A percentile compares a stretch with the other conserved stretches of the same genome.
phyloP scores from a whole-genome alignment of 2,797 vertebrate species.

The Lacerta bilineata region DNA sequence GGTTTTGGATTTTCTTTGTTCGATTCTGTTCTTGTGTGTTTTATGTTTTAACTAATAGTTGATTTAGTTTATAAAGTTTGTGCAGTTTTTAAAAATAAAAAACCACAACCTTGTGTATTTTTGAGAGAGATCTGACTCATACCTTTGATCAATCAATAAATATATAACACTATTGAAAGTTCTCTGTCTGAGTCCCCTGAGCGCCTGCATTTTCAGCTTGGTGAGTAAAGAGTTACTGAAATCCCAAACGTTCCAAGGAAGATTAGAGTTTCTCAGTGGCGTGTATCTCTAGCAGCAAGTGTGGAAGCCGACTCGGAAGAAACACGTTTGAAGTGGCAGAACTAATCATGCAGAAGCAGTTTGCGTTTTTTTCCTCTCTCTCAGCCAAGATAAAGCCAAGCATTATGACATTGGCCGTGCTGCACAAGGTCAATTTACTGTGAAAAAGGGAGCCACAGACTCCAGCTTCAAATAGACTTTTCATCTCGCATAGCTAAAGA shows the following conservation, averaged over 20 bases:
- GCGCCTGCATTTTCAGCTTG: constrained; percentile 34
- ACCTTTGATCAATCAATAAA: neutral
- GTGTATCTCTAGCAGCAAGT: constrained; percentile 81
- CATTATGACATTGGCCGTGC: constrained; percentile 82
- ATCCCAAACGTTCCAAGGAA: constrained; percentile 73
- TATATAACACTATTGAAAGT: neutral
- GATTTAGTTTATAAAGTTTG: neutral
- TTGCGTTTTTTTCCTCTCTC: constrained; percentile 80
- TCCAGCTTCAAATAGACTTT: constrained; percentile 83
- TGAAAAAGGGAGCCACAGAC: constrained; percentile 81
- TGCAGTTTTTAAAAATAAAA: no score
- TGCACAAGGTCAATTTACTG: constrained; percentile 86
- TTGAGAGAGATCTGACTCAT: no score
- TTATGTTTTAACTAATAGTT: neutral
- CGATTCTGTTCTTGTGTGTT: neutral
- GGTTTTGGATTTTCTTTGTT: neutral
- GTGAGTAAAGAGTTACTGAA: constrained; percentile 80
- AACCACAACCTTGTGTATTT: neutral
- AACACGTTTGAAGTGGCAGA: constrained; percentile 86
- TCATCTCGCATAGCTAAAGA: constrained; percentile 74
- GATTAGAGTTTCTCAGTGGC: constrained; percentile 81
- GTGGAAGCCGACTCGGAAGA: constrained; percentile 82
- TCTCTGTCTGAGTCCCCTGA: neutral
- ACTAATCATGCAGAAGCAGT: constrained; percentile 87
- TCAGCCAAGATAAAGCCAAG: constrained; percentile 82